Evolutionary conservation across 2,113 vertebrate genomes (phyloP).

Genomic region (Eleginops maclovinus): DNA sequence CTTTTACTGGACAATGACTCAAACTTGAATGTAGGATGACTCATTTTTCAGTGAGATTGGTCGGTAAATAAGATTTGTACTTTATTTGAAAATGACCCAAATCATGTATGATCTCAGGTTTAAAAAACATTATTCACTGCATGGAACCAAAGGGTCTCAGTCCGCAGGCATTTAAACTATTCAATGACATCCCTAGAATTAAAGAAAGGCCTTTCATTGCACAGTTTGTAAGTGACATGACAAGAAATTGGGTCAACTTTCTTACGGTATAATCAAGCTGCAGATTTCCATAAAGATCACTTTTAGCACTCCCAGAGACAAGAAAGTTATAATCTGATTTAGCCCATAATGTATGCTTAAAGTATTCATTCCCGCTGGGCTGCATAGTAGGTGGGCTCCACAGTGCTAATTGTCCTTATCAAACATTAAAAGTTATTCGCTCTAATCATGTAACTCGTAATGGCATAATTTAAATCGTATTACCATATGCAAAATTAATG

Average conservation of each 20-base stretch:
- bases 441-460: constrained; percentile 53
- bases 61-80: too few species aligned
- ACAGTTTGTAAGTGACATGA: constrained; percentile 1
- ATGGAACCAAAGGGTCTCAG: too few species aligned
- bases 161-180: neutral
- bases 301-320: constrained; percentile 12
- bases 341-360: constrained; percentile 39
- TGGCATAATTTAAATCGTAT: constrained; percentile 34
- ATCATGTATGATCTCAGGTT: too few species aligned
- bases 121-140: too few species aligned
- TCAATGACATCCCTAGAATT: neutral
- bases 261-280: constrained; percentile 42
- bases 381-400: constrained; percentile 40
- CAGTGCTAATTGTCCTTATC: constrained; percentile 51
- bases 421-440: constrained; percentile 42
- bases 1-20: too few species aligned
- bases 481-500: constrained; percentile 21
- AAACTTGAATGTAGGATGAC: too few species aligned
- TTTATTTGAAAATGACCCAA: too few species aligned
- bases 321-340: constrained; percentile 35
- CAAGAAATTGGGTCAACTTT: constrained; percentile 32
- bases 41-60: too few species aligned
- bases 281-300: constrained; percentile 41
- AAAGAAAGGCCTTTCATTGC: neutral
- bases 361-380: constrained; percentile 45